A percentile compares a stretch with the other conserved stretches of the same genome.
Evolutionary conservation across 2,888 invertebrate genomes (phyloP).

Genomic region (Conus canariensis): DNA sequence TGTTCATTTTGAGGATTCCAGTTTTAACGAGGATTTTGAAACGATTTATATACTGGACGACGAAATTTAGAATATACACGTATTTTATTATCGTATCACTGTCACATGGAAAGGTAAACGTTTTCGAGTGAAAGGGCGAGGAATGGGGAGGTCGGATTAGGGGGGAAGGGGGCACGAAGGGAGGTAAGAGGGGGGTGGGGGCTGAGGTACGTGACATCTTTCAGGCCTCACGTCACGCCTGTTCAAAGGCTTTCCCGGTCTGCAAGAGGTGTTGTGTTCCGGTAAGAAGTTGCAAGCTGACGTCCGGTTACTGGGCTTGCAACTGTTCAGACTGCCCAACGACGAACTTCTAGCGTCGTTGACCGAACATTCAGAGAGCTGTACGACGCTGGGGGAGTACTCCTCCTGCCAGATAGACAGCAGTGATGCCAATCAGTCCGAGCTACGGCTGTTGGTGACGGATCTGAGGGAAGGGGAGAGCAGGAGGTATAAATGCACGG

Average conservation of each 20-base stretch:
- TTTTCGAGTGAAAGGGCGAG: too few species aligned
- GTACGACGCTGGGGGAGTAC: constrained; percentile 18
- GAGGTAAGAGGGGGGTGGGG: too few species aligned
- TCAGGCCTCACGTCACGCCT: constrained; percentile 15
- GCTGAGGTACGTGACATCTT: background rate
- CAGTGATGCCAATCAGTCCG: background rate
- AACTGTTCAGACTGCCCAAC: constrained; percentile 8
- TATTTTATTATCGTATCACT: too few species aligned
- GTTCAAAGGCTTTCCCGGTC: constrained; percentile 8
- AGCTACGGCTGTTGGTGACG: constrained; percentile 15
- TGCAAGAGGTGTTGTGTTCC: constrained; percentile 34
- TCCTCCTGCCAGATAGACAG: constrained; percentile 28
- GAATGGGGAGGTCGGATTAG: too few species aligned
- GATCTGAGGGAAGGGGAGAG: constrained; percentile 29
- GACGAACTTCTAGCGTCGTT: background rate
- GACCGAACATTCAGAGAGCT: background rate
- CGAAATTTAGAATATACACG: too few species aligned
- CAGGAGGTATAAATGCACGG: constrained; percentile 27
- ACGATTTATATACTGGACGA: too few species aligned
- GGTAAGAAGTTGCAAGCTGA: background rate
- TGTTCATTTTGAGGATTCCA: too few species aligned
- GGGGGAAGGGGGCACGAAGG: too few species aligned
- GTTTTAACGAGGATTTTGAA: too few species aligned
- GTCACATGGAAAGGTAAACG: too few species aligned
- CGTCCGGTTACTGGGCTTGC: background rate